Conservation (phyloP, 37 sponge, comb jelly and placozoan species). For the Beroe forskalii region DNA sequence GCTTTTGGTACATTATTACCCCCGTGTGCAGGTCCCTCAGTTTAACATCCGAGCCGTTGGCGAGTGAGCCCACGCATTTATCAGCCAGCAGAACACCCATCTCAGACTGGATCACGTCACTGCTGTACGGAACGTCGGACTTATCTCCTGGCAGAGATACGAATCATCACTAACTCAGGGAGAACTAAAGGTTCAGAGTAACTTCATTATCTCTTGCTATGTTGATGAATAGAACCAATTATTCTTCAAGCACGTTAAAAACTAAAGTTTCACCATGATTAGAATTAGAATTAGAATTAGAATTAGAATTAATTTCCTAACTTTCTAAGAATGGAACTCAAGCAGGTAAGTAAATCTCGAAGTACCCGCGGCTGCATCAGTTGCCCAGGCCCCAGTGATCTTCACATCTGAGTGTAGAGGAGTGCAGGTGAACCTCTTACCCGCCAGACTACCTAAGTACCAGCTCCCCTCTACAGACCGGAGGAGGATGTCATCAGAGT, state of each 20-base stretch:
- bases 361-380: conserved; percentile 7
- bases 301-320: too few relatives aligned
- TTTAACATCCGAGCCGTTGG: neutral
- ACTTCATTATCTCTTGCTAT: too few relatives aligned
- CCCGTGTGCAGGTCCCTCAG: neutral
- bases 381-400: neutral
- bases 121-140: conserved; percentile 8
- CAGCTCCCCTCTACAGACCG: neutral
- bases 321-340: too few relatives aligned
- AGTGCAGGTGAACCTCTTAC: neutral
- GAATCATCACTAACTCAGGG: too few relatives aligned
- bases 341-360: too few relatives aligned
- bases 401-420: neutral
- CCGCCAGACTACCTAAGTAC: neutral
- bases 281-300: too few relatives aligned
- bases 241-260: too few relatives aligned
- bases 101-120: neutral
- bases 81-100: conserved; percentile 2
- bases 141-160: neutral
- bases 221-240: too few relatives aligned
- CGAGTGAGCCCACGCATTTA: neutral
- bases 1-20: too few relatives aligned
- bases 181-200: too few relatives aligned
- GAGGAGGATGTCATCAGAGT: neutral
- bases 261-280: too few relatives aligned